Evolutionary conservation across 2,888 invertebrate genomes (phyloP), one percentile per base, ranked within the genome.

Genomic region (Seladonia tumulorum): DNA sequence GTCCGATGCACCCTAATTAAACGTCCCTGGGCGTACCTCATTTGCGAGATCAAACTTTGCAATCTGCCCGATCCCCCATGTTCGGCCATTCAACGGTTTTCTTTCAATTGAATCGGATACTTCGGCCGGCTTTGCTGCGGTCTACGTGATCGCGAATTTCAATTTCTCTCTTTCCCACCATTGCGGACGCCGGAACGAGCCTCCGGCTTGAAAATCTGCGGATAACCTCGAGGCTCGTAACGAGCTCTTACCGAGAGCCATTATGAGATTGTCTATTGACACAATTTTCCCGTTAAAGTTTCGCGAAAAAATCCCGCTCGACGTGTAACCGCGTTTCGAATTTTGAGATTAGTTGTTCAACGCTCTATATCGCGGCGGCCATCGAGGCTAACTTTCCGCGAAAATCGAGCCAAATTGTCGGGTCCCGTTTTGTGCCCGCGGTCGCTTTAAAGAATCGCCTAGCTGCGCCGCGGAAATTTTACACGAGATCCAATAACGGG

Each of bases 1-100:
- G 68, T 42, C 49, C 81, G 75, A 82, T 76, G 78, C 78, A 35
- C 71, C 57, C 77, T 82, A 88, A 89, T 87, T 89, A 89, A 79
- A 45, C 81, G 63, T 79, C 57, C 53, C 53, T 71, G 74, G 47
- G 75, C 72, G 79, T 74, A 53, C 74, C 79, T 77, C 77, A 75
- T 85, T 79, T 45, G 71, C 45, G 71, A 45, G 81, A 81, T 80
- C 73, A 70, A 87, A 81, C 71, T 85, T 88, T 76, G 12, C 16
- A 57, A 45, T 75, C 68, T 76, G n/a, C 75, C 76, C 76, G 16
- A 16, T 63, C 16, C 63, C 63, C 63, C 63, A 29, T 16, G 60
- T 63, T 29, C 35, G 29, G 5, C 63, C 63, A 29, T 25, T 29
- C 63, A 29, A 63, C n/a, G 29, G 25, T 29, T 29, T 63, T 63